A percentile compares a stretch with the other conserved stretches of the same genome.
These are phyloP conservation scores for Scolopax bukidnonensis DNA, from an alignment of 2,797 vertebrate species.

Conservation along the genomic window DNA sequence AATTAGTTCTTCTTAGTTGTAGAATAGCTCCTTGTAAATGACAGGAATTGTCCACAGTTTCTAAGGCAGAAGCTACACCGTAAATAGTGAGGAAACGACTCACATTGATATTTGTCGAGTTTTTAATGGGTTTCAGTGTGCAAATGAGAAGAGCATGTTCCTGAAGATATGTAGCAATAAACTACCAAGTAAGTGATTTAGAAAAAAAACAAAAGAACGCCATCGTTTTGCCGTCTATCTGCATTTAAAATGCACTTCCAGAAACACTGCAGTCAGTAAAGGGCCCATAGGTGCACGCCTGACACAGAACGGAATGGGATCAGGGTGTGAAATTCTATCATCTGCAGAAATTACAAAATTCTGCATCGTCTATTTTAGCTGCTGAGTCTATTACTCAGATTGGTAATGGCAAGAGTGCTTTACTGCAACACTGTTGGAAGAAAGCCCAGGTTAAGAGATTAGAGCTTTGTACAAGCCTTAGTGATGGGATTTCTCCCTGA, in stretches of 20 bases:
- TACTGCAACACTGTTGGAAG: background rate
- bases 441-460: background rate
- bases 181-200: background rate
- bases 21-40: background rate
- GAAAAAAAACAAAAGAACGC: background rate
- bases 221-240: background rate
- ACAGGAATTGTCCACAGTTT: background rate
- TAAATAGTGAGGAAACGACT: background rate
- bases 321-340: background rate
- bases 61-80: background rate
- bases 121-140: background rate
- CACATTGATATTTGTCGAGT: background rate
- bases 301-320: background rate
- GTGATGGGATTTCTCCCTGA: background rate
- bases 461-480: background rate
- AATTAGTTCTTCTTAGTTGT: background rate
- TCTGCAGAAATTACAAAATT: background rate
- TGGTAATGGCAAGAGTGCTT: background rate
- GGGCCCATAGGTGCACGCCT: accelerated
- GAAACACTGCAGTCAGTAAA: background rate
- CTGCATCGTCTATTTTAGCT: background rate
- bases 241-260: background rate
- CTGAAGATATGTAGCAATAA: background rate
- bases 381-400: background rate
- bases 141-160: background rate